Conservation (phyloP, 2,113 vertebrate genomes). For the Petroica traversi region DNA sequence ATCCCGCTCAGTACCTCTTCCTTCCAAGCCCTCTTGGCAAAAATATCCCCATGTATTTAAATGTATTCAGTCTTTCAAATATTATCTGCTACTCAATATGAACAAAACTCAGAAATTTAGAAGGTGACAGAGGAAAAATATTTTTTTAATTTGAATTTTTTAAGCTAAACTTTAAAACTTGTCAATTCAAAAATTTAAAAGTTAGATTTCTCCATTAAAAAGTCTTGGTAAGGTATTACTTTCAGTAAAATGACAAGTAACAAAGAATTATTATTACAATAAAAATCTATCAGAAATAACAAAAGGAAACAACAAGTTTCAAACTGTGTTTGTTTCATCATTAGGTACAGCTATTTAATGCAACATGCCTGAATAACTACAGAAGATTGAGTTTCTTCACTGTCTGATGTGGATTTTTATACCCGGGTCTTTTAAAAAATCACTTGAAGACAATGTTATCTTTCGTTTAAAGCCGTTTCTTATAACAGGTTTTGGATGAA, state of each 20-base stretch:
- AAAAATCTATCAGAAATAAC: neutral
- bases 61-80: neutral
- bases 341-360: neutral
- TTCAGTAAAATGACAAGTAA: neutral
- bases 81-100: neutral
- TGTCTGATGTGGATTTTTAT: neutral
- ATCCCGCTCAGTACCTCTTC: neutral
- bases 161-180: neutral
- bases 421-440: neutral
- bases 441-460: neutral
- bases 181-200: neutral
- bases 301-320: neutral
- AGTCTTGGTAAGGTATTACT: neutral
- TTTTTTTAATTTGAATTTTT: neutral
- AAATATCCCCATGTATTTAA: neutral
- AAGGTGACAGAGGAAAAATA: neutral
- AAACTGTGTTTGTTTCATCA: neutral
- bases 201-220: neutral
- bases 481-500: neutral
- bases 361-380: neutral
- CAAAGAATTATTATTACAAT: neutral
- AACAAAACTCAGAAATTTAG: neutral
- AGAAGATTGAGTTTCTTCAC: neutral
- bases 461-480: neutral
- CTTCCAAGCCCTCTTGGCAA: neutral